Evolutionary conservation across 2,888 invertebrate genomes (phyloP), one percentile per base, ranked within the genome.

Genomic region (Ochropacha duplaris): DNA sequence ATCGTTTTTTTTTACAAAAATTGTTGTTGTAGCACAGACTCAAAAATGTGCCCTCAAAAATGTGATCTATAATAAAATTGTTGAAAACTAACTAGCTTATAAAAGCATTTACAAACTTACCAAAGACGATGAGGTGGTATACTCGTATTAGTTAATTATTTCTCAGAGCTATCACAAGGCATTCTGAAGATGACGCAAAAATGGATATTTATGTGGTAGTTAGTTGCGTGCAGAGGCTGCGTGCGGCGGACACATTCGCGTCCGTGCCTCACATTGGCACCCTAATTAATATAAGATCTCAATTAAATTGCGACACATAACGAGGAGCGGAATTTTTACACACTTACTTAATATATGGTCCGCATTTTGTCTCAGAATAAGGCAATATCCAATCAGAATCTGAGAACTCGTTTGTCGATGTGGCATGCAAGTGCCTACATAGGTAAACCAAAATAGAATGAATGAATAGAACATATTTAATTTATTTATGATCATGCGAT

Each of bases 221-320:
- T 59, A 69, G 82, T 91, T 88, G 91, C 91, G 91, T 90, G 92
- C 81, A 68, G 79, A 73, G 79, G 76, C 83, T 92, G 92, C 92
- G 92, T 92, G 92, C 82, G 90, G 84, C 83, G 83, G 85, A 74
- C 88, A 88, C 90, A 88, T 92, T 90, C 86, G 81, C 81, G 75
- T 78, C 78, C 79, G 76, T 79, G 82, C 81, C 80, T 86, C 90
- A 88, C 89, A 86, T 88, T 79, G 83, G 78, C 87, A 84, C 87
- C 84, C 92, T 92, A 92, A 93, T 92, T 92, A 93, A 93, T 93
- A 92, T 92, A 92, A 91, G 91, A 92, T 93, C 93, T 93, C 93
- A 93, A 93, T 93, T 93, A 93, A 93, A 92, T 85, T 83, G 89
- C 88, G 88, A 92, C 91, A 90, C 86, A 89, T 88, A 90, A 88